phyloP scores from a whole-genome alignment of 1,140 invertebrate genomes.

The Bombus turneri region DNA sequence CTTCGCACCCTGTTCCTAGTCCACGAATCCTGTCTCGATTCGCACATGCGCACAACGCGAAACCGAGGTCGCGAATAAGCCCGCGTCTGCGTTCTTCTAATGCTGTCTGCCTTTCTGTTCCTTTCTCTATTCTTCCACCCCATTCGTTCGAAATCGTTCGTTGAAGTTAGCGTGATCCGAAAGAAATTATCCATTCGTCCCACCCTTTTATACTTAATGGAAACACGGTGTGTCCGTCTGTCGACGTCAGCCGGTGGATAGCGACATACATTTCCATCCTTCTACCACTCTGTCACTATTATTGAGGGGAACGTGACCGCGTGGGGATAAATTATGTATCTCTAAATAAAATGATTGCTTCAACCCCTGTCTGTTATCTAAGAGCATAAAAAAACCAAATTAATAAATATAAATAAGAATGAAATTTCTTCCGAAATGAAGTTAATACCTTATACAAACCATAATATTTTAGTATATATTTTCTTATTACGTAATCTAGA shows the following conservation, averaged over 20 bases:
- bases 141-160: background rate
- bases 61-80: background rate
- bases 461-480: background rate
- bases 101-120: background rate
- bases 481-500: background rate
- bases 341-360: background rate
- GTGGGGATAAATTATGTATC: background rate
- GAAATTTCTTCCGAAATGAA: background rate
- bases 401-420: background rate
- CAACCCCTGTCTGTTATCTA: no score
- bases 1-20: slow-evolving; percentile 28
- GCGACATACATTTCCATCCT: slow-evolving; percentile 32
- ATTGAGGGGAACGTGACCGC: background rate
- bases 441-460: background rate
- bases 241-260: slow-evolving; percentile 27
- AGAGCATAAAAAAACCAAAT: background rate
- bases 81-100: slow-evolving; percentile 32
- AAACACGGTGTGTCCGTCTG: slow-evolving; percentile 2
- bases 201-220: background rate
- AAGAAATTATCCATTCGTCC: slow-evolving; percentile 28
- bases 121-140: slow-evolving; percentile 12
- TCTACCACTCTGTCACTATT: background rate
- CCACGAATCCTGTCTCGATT: slow-evolving; percentile 13
- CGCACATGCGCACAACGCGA: slow-evolving; percentile 40
- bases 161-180: slow-evolving; percentile 32